A percentile compares a stretch with the other conserved stretches of the same genome.
These are phyloP conservation scores for Drosophila trapezifrons DNA, from an alignment of 1,140 invertebrate genomes.

Conservation along the genomic window DNA sequence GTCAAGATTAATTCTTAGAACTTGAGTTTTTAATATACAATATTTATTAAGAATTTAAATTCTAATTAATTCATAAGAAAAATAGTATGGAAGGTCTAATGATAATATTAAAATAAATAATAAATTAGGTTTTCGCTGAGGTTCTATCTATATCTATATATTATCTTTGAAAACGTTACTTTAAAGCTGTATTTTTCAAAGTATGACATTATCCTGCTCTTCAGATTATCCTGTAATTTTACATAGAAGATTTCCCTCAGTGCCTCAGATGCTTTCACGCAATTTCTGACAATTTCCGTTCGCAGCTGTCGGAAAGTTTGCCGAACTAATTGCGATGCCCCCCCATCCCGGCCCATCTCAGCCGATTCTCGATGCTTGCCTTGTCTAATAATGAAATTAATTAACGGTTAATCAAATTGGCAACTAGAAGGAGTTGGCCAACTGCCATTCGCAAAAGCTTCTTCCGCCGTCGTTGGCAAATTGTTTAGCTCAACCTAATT, in stretches of 20 bases:
- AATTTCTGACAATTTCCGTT: conserved; percentile 72
- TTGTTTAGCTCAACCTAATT: conserved; percentile 77
- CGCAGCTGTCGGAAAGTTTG: conserved; percentile 61
- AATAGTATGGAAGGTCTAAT: neutral
- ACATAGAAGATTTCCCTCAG: neutral
- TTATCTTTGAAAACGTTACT: no score
- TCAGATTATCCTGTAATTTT: neutral
- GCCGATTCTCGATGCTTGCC: conserved; percentile 39
- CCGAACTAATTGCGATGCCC: conserved; percentile 45
- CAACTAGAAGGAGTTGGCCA: conserved; percentile 61
- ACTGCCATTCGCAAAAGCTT: conserved; percentile 19
- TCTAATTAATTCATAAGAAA: neutral
- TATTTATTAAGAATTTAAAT: neutral
- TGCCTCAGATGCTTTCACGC: conserved; percentile 24
- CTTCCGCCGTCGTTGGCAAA: conserved; percentile 58
- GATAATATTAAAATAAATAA: no score
- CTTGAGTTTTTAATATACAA: neutral
- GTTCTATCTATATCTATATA: no score
- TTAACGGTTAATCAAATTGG: conserved; percentile 79
- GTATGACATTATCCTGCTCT: neutral
- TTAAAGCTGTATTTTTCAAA: no score
- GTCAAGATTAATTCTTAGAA: neutral
- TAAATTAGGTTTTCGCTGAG: no score
- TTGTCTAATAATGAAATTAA: conserved; percentile 80
- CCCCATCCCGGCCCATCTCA: conserved; percentile 2